These are phyloP conservation scores for Mayetiola destructor DNA, from an alignment of 2,888 invertebrate species.

Conservation along the genomic window DNA sequence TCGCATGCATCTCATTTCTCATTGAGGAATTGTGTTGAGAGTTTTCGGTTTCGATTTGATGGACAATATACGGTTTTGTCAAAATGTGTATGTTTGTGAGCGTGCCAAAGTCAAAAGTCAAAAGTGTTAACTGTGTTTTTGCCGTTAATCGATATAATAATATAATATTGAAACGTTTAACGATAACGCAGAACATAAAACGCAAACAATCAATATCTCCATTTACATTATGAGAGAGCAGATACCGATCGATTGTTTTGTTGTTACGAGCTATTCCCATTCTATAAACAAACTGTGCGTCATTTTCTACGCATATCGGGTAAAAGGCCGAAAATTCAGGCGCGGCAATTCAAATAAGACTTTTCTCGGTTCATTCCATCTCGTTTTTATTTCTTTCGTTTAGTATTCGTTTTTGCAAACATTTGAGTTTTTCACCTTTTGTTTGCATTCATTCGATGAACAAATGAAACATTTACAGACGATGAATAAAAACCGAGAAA, in stretches of 20 bases:
- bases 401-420: not conserved
- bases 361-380: not conserved
- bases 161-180: no score
- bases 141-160: no score
- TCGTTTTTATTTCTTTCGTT: not conserved
- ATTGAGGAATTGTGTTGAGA: not conserved
- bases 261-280: no score
- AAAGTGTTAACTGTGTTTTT: no score
- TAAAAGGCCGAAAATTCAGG: no score
- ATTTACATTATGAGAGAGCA: no score
- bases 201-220: not conserved
- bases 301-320: no score
- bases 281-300: no score
- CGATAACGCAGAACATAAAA: not conserved
- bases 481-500: not conserved
- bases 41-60: not conserved
- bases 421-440: not conserved
- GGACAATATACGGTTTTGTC: not conserved
- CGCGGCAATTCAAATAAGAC: constrained; percentile 1
- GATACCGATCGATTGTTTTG: no score
- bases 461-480: constrained; percentile 4
- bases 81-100: not conserved
- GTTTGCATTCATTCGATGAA: not conserved
- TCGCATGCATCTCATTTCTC: constrained; percentile 1
- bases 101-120: constrained; percentile 9